phyloP scores from a whole-genome alignment of 2,113 vertebrate genomes.

The Dendrocopos noguchii region DNA sequence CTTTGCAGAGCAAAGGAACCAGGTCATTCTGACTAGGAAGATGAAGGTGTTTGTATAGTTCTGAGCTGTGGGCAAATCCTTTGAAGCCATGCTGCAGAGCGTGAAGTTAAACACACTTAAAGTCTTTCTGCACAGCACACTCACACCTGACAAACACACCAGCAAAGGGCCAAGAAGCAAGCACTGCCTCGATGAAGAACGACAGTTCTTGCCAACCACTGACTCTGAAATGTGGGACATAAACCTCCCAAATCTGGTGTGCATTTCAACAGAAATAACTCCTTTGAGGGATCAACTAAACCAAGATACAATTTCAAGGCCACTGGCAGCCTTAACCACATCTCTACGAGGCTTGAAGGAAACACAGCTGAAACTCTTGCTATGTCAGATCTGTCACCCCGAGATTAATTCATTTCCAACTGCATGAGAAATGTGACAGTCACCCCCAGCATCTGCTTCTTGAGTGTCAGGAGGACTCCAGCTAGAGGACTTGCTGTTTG shows the following conservation, averaged over 20 bases:
- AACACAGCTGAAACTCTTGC: background rate
- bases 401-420: background rate
- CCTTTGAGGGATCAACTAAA: background rate
- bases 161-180: background rate
- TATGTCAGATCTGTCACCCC: background rate
- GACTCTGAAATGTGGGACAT: background rate
- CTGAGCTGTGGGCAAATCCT: background rate
- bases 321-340: background rate
- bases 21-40: accelerated
- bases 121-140: background rate
- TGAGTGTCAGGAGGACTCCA: background rate
- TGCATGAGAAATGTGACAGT: background rate
- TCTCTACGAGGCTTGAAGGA: background rate
- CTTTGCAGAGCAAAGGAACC: background rate
- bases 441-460: slow-evolving; percentile 3
- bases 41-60: background rate
- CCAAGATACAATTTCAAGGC: background rate
- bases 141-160: background rate
- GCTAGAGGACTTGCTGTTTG: background rate
- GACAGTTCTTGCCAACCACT: background rate
- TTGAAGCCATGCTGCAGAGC: background rate
- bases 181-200: background rate
- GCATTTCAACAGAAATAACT: background rate
- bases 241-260: background rate
- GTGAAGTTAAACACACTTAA: background rate